Evolutionary conservation across 2,113 vertebrate genomes (phyloP).

Genomic region (Saguinus midas): DNA sequence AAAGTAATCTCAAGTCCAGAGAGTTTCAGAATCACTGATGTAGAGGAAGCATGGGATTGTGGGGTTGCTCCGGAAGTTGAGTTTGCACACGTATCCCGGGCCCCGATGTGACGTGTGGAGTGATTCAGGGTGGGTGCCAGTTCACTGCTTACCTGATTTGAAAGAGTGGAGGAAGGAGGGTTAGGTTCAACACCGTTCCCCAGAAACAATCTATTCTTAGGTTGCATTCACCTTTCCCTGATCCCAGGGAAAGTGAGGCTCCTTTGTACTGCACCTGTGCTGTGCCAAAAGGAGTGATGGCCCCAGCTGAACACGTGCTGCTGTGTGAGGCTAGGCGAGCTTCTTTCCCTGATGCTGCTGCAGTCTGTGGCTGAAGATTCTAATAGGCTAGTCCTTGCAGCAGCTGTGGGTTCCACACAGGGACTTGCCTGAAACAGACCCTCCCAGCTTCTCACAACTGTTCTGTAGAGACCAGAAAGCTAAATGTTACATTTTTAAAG

Average conservation of each 20-base stretch:
- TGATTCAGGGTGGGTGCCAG: no score
- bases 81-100: not conserved
- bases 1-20: not conserved
- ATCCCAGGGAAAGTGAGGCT: not conserved
- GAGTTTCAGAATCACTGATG: not conserved
- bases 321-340: not conserved
- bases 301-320: accelerated
- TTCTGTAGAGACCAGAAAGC: not conserved
- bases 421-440: not conserved
- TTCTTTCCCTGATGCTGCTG: not conserved
- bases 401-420: not conserved
- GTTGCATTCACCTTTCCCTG: not conserved
- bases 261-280: not conserved
- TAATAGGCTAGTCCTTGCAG: not conserved
- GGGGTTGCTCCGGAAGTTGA: not conserved
- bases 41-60: accelerated
- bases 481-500: not conserved
- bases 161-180: not conserved
- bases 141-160: not conserved
- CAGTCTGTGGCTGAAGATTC: accelerated
- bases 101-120: not conserved
- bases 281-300: not conserved
- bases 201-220: not conserved
- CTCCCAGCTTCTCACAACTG: not conserved
- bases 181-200: not conserved